Conservation (phyloP, 2,113 vertebrate species). For the Symphodus melops region DNA sequence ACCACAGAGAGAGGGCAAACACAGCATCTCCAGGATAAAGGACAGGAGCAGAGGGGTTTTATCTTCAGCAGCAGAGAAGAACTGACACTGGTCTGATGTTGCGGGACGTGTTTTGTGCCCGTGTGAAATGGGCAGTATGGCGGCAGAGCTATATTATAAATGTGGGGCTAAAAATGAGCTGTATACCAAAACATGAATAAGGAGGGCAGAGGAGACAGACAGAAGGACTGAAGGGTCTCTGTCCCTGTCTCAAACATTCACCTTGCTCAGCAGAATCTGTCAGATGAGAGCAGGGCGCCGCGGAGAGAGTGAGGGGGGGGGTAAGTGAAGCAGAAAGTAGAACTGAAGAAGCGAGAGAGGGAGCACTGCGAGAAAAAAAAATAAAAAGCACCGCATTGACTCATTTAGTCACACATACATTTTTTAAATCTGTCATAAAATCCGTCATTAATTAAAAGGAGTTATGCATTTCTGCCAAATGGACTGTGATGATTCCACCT, state of each 20-base stretch:
- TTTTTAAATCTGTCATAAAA: slow-evolving; percentile 44
- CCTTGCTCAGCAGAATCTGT: slow-evolving; percentile 64
- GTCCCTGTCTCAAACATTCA: slow-evolving; percentile 59
- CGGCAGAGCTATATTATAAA: neutral
- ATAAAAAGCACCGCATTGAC: slow-evolving; percentile 42
- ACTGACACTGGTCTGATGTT: slow-evolving; percentile 10
- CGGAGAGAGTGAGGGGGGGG: slow-evolving; percentile 30
- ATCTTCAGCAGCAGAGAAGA: neutral
- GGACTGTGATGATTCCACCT: slow-evolving; percentile 45
- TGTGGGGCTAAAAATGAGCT: neutral
- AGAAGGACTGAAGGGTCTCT: slow-evolving; percentile 32
- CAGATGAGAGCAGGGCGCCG: slow-evolving; percentile 45
- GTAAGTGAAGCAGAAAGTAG: slow-evolving; percentile 63
- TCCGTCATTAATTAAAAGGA: slow-evolving; percentile 53
- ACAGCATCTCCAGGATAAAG: neutral
- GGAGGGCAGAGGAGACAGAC: slow-evolving; percentile 31
- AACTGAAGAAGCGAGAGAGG: slow-evolving; percentile 17
- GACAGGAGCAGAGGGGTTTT: neutral
- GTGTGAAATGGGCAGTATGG: neutral
- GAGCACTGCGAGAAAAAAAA: slow-evolving; percentile 24
- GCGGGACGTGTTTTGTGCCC: neutral
- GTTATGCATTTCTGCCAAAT: slow-evolving; percentile 25
- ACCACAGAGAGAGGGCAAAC: neutral
- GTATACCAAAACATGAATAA: slow-evolving; percentile 1
- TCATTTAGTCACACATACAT: slow-evolving; percentile 39